phyloP scores from a whole-genome alignment of 2,113 vertebrate genomes.

The Corvus cornix region DNA sequence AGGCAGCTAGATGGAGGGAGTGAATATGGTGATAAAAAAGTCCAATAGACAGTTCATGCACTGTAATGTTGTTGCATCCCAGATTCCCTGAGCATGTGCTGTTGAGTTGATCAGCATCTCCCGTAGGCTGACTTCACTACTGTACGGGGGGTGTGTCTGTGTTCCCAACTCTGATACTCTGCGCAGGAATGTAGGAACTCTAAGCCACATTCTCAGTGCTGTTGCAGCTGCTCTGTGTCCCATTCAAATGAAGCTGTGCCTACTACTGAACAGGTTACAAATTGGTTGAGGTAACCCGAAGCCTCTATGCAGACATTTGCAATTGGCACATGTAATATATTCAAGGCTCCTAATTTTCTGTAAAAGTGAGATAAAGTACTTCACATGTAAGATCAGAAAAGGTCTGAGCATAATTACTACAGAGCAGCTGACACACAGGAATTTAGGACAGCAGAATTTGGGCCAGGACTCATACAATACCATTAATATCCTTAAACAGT shows the following conservation, averaged over 20 bases:
- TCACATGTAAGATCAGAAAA: background rate
- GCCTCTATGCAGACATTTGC: background rate
- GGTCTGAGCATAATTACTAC: background rate
- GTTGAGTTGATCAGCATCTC: background rate
- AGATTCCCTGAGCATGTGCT: background rate
- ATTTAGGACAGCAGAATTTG: background rate
- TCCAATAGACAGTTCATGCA: background rate
- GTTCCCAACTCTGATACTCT: background rate
- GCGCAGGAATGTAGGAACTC: background rate
- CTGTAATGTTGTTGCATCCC: background rate
- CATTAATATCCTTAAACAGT: background rate
- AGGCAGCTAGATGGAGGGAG: background rate
- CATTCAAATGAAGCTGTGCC: background rate
- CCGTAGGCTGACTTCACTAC: background rate
- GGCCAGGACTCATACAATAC: background rate
- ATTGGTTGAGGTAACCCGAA: background rate
- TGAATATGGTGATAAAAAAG: background rate
- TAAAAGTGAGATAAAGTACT: background rate
- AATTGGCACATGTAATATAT: background rate
- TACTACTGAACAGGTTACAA: background rate
- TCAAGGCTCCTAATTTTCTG: background rate
- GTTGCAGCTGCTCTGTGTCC: background rate
- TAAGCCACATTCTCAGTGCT: background rate
- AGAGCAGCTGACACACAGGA: background rate
- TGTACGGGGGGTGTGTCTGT: background rate